Base-by-base conservation (phyloP, 1,140 invertebrate species). In the Diuraphis noxia region DNA sequence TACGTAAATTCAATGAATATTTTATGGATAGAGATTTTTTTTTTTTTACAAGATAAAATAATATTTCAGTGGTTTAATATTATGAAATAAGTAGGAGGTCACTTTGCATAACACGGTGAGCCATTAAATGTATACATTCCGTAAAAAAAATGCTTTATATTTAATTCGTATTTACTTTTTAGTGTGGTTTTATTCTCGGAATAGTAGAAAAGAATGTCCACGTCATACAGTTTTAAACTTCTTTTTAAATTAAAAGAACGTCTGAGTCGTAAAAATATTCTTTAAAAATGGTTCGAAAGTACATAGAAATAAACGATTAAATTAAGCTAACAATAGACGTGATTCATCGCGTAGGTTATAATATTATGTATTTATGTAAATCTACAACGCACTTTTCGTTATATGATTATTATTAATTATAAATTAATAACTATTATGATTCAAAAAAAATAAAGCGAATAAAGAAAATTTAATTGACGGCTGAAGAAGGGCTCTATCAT, bases 321-420 rank as follows among this genome's bases (percentile, higher is more conserved):
- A 72, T 72, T n/a, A 72, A 72, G 56, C 13, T 6, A 72, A 72
- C 56, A 72, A 72, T 72, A 72, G 56, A 72, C 56, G 30, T n/a
- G 56, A 72, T n/a, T 72, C 56, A 72, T 72, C 13, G 30, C 56
- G 30, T 72, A n/a, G 13, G 56, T 72, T 72, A n/a, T 72, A 72
- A 72, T n/a, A n/a, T 72, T 72, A 72, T 72, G 30, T 63, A 63
- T n/a, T 63, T n/a, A 72, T 72, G 56, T 72, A 72, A 72, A 72
- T 72, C 13, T 63, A 13, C 9, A 56, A 56, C 23, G 56, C 13
- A 17, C 56, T n/a, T 72, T 72, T 72, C 30, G 30, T 30, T 72
- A 34, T n/a, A 72, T n/a, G 56, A 72, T n/a, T 72, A 72, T 13
- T 72, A 72, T 72, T 72, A 72, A 72, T 72, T 72, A 72, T 72